These are phyloP conservation scores for Ochropacha duplaris DNA, from an alignment of 2,888 invertebrate species.

Conservation along the genomic window DNA sequence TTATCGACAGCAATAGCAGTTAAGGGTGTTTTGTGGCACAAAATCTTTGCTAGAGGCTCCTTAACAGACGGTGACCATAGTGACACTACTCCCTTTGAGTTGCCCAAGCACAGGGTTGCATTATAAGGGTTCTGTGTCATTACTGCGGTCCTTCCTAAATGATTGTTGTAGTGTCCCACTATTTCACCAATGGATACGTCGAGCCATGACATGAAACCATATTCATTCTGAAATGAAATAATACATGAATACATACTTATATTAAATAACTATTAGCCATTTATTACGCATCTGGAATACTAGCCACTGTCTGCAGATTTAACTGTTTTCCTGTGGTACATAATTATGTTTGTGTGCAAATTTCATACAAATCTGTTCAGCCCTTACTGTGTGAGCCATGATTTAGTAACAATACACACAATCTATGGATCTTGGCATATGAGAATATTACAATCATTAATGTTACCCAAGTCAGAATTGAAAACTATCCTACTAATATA, in stretches of 20 bases:
- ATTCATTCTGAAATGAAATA: conserved; percentile 79
- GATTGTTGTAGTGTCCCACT: conserved; percentile 89
- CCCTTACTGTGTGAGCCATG: no score
- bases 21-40: conserved; percentile 94
- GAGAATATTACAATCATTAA: no score
- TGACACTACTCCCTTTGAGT: conserved; percentile 94
- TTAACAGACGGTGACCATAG: conserved; percentile 96
- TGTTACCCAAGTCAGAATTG: no score
- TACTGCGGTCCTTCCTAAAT: conserved; percentile 89
- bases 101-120: conserved; percentile 95
- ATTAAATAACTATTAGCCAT: no score
- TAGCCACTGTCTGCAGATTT: no score
- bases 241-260: background rate
- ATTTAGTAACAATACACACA: no score
- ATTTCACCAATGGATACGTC: conserved; percentile 97
- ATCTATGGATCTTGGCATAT: no score
- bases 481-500: no score
- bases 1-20: conserved; percentile 92
- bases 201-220: conserved; percentile 94
- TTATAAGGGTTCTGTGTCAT: conserved; percentile 98
- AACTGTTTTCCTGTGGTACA: no score
- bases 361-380: no score
- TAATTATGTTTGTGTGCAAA: no score
- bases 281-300: no score
- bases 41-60: conserved; percentile 94